Evolutionary conservation across 2,113 vertebrate species (phyloP).

Genomic region (Oryzias melastigma): DNA sequence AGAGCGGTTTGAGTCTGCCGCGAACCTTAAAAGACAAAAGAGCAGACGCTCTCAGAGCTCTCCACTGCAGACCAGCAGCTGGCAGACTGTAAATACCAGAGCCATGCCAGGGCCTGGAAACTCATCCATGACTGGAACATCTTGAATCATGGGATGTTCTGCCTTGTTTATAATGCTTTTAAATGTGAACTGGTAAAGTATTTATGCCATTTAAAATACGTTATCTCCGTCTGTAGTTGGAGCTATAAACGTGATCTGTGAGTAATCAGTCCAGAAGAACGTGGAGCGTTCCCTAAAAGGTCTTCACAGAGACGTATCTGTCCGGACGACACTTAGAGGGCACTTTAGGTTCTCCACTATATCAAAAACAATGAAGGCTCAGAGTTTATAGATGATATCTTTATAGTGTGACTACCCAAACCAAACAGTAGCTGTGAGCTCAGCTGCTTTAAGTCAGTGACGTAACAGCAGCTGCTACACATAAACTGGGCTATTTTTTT

Average conservation of each 20-base stretch:
- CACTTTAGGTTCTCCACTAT: not conserved
- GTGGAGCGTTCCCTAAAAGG: slow-evolving; percentile 9
- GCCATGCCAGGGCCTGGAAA: slow-evolving; percentile 51
- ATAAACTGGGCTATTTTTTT: too few relatives aligned
- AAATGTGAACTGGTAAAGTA: slow-evolving; percentile 13
- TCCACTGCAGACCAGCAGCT: slow-evolving; percentile 32
- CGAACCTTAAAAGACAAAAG: slow-evolving; percentile 57
- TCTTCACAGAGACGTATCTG: not conserved
- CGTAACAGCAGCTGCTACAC: not conserved
- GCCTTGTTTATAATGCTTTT: slow-evolving; percentile 30
- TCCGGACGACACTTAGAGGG: not conserved
- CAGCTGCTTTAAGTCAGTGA: not conserved
- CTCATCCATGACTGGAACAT: slow-evolving; percentile 29
- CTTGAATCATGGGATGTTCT: slow-evolving; percentile 32
- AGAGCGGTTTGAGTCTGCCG: slow-evolving; percentile 32
- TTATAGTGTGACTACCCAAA: not conserved
- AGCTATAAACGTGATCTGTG: slow-evolving; percentile 15
- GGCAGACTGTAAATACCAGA: slow-evolving; percentile 32
- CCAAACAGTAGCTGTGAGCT: not conserved
- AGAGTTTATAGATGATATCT: not conserved
- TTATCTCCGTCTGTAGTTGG: slow-evolving; percentile 26
- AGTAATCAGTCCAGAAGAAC: slow-evolving; percentile 19
- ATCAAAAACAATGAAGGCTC: not conserved
- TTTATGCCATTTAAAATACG: slow-evolving; percentile 16
- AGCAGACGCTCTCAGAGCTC: slow-evolving; percentile 34